Percentiles rank a stretch among this genome's conserved stretches.
Conservation (phyloP, 2,113 vertebrate species). For the Craseonycteris thonglongyai region DNA sequence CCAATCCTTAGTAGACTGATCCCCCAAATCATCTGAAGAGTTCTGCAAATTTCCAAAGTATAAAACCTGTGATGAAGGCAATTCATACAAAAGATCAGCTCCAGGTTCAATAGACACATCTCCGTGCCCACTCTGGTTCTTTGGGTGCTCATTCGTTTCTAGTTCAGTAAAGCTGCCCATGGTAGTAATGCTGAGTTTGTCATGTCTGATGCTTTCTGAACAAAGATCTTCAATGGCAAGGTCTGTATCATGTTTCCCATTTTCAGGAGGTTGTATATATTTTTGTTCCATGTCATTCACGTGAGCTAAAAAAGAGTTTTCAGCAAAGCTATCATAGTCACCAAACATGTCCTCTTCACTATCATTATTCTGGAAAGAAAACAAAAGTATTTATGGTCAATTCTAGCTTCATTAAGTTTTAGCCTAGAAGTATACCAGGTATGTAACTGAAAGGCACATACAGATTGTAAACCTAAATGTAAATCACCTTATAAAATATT, state of each 20-base stretch:
- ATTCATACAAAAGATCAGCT: conserved; percentile 73
- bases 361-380: conserved; percentile 79
- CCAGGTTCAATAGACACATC: not conserved
- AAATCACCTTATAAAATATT: not conserved
- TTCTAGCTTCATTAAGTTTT: not conserved
- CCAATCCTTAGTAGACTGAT: not conserved
- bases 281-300: conserved; percentile 81
- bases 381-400: not conserved
- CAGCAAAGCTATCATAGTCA: conserved; percentile 86
- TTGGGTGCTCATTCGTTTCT: not conserved
- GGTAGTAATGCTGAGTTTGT: not conserved
- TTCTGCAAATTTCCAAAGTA: conserved; percentile 62
- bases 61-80: conserved; percentile 84
- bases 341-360: conserved; percentile 91
- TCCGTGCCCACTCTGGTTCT: not conserved
- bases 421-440: not conserved
- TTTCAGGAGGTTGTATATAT: conserved; percentile 41
- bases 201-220: not conserved
- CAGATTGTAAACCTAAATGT: not conserved
- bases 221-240: not conserved
- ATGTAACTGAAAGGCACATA: not conserved
- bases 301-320: conserved; percentile 84
- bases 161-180: not conserved
- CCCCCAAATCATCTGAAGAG: not conserved
- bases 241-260: not conserved